Conservation (phyloP, 2,888 invertebrate species). For the Hypselothyrea guttata region DNA sequence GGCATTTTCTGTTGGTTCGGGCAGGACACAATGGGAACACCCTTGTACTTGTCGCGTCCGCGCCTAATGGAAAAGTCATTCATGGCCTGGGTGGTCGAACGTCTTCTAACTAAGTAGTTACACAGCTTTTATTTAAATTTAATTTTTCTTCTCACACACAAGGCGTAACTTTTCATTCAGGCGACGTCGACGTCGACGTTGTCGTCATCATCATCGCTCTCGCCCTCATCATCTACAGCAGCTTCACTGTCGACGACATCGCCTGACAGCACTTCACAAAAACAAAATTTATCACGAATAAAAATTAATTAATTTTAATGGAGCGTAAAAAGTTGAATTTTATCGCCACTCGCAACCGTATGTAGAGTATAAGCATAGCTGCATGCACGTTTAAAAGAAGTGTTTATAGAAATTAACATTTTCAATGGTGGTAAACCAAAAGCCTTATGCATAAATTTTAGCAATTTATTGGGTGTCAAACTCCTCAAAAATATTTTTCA, state of each 20-base stretch:
- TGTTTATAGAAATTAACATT: too few relatives aligned
- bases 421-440: too few relatives aligned
- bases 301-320: slow-evolving; percentile 75
- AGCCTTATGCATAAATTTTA: too few relatives aligned
- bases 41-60: background rate
- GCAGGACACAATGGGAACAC: too few relatives aligned
- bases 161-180: slow-evolving; percentile 31
- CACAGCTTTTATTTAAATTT: slow-evolving; percentile 54
- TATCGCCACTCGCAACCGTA: slow-evolving; percentile 8
- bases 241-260: slow-evolving; percentile 22
- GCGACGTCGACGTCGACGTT: slow-evolving; percentile 17
- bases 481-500: too few relatives aligned
- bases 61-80: slow-evolving; percentile 51
- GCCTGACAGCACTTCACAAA: slow-evolving; percentile 50
- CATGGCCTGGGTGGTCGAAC: slow-evolving; percentile 25
- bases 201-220: slow-evolving; percentile 3
- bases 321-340: slow-evolving; percentile 57
- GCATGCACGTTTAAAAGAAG: background rate
- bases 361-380: slow-evolving; percentile 2
- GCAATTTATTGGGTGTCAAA: too few relatives aligned
- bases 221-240: slow-evolving; percentile 20
- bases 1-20: too few relatives aligned
- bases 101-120: slow-evolving; percentile 20
- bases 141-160: slow-evolving; percentile 38
- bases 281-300: slow-evolving; percentile 60